Evolutionary conservation across 2,113 vertebrate genomes (phyloP).

Genomic region (Caretta caretta): DNA sequence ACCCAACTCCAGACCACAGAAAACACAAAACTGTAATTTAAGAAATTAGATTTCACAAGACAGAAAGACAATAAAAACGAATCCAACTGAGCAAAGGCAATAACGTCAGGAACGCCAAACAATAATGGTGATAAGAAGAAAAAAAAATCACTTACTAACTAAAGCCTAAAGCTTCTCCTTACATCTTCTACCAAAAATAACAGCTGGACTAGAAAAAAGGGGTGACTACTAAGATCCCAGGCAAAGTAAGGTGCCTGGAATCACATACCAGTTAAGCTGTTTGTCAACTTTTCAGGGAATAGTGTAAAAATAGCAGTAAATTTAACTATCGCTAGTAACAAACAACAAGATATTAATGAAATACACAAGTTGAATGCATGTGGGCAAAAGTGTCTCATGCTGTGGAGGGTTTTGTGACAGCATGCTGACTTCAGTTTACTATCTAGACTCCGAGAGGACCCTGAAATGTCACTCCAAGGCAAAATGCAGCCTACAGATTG

Average conservation of each 20-base stretch:
- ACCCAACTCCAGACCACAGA: background rate
- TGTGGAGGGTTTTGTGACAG: background rate
- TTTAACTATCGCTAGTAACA: background rate
- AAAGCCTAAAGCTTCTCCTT: constrained; percentile 4
- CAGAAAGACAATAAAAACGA: constrained; percentile 2
- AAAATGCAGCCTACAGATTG: background rate
- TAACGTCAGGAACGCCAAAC: background rate
- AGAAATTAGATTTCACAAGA: constrained; percentile 2
- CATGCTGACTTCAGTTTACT: background rate
- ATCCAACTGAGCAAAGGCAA: background rate
- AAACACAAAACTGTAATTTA: background rate
- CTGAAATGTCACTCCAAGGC: background rate
- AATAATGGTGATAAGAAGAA: background rate
- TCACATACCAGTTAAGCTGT: background rate
- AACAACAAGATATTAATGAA: background rate
- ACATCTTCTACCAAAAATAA: background rate
- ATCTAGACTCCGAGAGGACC: background rate
- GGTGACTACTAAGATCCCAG: background rate
- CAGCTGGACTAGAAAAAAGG: background rate
- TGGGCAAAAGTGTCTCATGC: background rate
- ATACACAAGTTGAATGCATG: background rate
- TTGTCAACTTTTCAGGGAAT: background rate
- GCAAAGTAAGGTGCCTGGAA: background rate
- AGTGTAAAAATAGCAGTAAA: background rate
- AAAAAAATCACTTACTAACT: background rate